Evolutionary conservation across 2,888 invertebrate genomes (phyloP), one percentile per base, ranked within the genome.

Genomic region (Liodrosophila aerea): DNA sequence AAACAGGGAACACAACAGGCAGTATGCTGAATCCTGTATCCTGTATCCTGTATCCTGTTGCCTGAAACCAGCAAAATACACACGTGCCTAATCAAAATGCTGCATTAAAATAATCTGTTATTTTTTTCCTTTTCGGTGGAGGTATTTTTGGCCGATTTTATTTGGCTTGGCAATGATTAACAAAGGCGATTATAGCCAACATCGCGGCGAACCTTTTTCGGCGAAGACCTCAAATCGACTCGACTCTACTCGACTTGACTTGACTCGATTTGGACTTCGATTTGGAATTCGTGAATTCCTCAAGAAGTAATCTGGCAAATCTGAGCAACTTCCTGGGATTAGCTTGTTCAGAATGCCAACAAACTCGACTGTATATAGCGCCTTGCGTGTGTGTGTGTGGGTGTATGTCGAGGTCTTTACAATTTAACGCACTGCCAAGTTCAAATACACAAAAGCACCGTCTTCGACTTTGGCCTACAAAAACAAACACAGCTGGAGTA

Each of bases 351-450:
- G 31, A 65, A 62, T 80, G 76, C 76, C 61, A 62, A 52, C 49
- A 22, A 22, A 22, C 22, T 22, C 22, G 18, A 18, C 51, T 18
- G 45, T 34, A 44, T 46, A n/a, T n/a, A n/a, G n/a, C n/a, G n/a
- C n/a, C n/a, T n/a, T n/a, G 43, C 49, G 47, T 46, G 37, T 31
- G 39, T 49, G 62, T 49, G 27, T 53, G 40, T 53, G 56, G 31
- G 11, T 37, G 49, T 31, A 57, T 53, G 54, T 71, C 64, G 56
- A 64, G 78, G 78, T 65, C 78, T 82, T 78, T 82, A 78, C 85
- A 78, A 78, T 78, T 78, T 78, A 78, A 78, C 78, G 78, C 78
- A 78, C 78, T 85, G 78, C 68, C 85, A 78, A 78, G 78, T 85
- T 78, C 78, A 78, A 78, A 78, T 85, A 85, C 78, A 82, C 85